Percentiles rank a stretch among this genome's conserved stretches.
Evolutionary conservation across 2,113 vertebrate genomes (phyloP).

Genomic region (Anolis carolinensis): DNA sequence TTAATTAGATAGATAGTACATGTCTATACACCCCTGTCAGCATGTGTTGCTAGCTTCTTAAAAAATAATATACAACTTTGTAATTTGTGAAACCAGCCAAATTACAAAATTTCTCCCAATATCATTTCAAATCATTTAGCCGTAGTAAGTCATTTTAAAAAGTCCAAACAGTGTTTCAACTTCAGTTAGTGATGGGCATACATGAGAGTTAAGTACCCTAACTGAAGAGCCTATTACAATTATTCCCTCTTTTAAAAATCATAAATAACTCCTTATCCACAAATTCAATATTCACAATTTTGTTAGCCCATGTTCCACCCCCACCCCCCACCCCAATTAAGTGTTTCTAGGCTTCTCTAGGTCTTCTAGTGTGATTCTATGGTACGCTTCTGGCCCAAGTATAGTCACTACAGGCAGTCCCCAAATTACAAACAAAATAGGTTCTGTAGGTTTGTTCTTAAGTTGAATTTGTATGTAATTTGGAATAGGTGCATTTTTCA

Average conservation of each 20-base stretch:
- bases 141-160: conserved; percentile 55
- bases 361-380: too few species aligned
- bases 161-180: conserved; percentile 42
- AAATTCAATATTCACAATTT: too few species aligned
- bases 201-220: conserved; percentile 46
- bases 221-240: conserved; percentile 46
- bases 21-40: neutral
- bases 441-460: too few species aligned
- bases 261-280: neutral
- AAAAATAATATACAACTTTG: conserved; percentile 23
- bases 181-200: conserved; percentile 40
- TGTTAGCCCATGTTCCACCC: too few species aligned
- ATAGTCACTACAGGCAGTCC: too few species aligned
- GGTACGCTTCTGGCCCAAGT: too few species aligned
- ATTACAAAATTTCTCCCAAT: neutral
- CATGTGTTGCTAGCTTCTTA: neutral
- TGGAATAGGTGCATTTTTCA: too few species aligned
- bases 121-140: conserved; percentile 51
- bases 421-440: too few species aligned
- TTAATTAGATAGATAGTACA: neutral
- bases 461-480: too few species aligned
- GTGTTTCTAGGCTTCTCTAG: too few species aligned
- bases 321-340: too few species aligned
- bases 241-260: conserved; percentile 46
- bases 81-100: neutral